Percentiles rank a stretch among this genome's conserved stretches.
Evolutionary conservation across 2,888 invertebrate genomes (phyloP).

Genomic region (Meloe dianella): DNA sequence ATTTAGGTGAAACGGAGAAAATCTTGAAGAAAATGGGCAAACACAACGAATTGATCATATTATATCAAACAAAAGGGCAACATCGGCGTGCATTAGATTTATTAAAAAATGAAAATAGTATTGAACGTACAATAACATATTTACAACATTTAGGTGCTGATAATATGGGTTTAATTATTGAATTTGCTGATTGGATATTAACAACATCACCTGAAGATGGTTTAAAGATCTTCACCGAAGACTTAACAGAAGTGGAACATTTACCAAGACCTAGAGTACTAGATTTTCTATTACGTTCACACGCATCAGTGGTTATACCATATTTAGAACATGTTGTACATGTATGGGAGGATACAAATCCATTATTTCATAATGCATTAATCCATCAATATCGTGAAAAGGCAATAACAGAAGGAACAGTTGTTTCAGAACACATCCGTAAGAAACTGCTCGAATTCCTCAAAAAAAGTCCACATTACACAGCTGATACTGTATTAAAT

Average conservation of each 20-base stretch:
- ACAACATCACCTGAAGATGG: slow-evolving; percentile 87
- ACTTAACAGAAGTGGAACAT: slow-evolving; percentile 84
- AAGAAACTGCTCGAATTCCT: slow-evolving; percentile 78
- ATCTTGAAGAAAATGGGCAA: slow-evolving; percentile 87
- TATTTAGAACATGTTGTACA: slow-evolving; percentile 95
- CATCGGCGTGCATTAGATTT: slow-evolving; percentile 91
- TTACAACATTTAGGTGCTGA: slow-evolving; percentile 85
- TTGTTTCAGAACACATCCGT: slow-evolving; percentile 64
- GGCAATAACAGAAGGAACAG: slow-evolving; percentile 56
- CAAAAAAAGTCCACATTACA: slow-evolving; percentile 80
- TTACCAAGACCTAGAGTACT: slow-evolving; percentile 88
- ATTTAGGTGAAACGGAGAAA: slow-evolving; percentile 91
- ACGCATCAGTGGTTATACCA: slow-evolving; percentile 82
- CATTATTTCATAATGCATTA: slow-evolving; percentile 88
- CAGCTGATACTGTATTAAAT: slow-evolving; percentile 83
- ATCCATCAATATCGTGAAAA: slow-evolving; percentile 88
- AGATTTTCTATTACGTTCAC: slow-evolving; percentile 84
- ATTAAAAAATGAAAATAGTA: slow-evolving; percentile 80
- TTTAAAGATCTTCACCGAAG: slow-evolving; percentile 85
- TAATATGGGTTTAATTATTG: slow-evolving; percentile 78
- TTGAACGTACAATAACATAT: slow-evolving; percentile 86
- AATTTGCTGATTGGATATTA: slow-evolving; percentile 93
- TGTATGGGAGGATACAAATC: slow-evolving; percentile 84
- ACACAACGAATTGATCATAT: slow-evolving; percentile 89
- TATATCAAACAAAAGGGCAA: slow-evolving; percentile 93